phyloP scores from a whole-genome alignment of 1,140 invertebrate species.

The Cydia pomonella region DNA sequence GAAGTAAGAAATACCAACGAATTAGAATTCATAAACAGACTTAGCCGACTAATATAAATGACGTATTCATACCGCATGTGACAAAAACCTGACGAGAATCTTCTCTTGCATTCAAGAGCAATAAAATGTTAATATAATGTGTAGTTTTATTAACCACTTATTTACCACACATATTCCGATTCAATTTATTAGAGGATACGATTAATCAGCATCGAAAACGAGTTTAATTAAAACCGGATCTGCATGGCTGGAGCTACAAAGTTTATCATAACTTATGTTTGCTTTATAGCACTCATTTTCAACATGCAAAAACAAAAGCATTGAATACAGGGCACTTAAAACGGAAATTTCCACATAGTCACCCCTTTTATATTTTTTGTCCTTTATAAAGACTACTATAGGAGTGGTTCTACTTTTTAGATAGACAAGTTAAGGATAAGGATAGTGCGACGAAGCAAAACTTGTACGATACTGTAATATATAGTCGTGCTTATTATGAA shows the following conservation, averaged over 20 bases:
- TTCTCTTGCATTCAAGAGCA: constrained; percentile 32
- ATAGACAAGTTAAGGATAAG: too few relatives aligned
- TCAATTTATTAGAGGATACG: not conserved
- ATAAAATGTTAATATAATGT: constrained; percentile 9
- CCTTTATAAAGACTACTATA: too few relatives aligned
- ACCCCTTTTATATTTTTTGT: too few relatives aligned
- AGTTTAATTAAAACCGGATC: constrained; percentile 19
- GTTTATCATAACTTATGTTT: not conserved
- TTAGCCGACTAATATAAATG: not conserved
- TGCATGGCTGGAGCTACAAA: not conserved
- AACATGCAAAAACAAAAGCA: too few relatives aligned
- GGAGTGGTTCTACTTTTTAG: too few relatives aligned
- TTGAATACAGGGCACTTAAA: too few relatives aligned
- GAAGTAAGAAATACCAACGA: constrained; percentile 21
- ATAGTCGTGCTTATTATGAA: too few relatives aligned
- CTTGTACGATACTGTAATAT: too few relatives aligned
- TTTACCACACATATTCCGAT: not conserved
- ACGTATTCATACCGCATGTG: not conserved
- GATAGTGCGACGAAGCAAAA: too few relatives aligned
- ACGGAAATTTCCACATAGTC: too few relatives aligned
- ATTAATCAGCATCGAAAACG: constrained; percentile 1
- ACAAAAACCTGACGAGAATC: not conserved
- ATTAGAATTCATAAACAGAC: constrained; percentile 13
- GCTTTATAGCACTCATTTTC: not conserved
- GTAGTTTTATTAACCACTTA: constrained; percentile 11